A percentile compares a stretch with the other conserved stretches of the same genome.
Conservation (phyloP, 2,888 invertebrate species). For the Dryocosmus kuriphilus region DNA sequence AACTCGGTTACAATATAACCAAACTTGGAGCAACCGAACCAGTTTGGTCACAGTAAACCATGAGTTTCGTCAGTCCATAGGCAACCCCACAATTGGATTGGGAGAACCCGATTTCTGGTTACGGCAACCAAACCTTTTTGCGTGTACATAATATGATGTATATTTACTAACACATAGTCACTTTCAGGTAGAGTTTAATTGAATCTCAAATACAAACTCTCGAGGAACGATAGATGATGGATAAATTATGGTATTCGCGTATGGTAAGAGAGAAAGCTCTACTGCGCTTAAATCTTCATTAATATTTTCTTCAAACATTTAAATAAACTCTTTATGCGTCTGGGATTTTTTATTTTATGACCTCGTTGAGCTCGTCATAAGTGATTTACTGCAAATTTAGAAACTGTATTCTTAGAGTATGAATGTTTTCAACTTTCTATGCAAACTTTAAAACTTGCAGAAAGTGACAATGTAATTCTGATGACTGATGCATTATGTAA, state of each 20-base stretch:
- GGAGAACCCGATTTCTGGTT: too few relatives aligned
- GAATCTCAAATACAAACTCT: background rate
- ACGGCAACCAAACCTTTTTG: too few relatives aligned
- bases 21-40: too few relatives aligned
- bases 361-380: too few relatives aligned
- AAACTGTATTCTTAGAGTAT: background rate
- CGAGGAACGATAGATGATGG: background rate
- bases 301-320: background rate
- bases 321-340: background rate
- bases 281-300: background rate
- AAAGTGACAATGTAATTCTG: too few relatives aligned
- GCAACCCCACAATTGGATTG: too few relatives aligned
- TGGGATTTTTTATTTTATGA: background rate
- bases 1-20: too few relatives aligned
- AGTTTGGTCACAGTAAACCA: too few relatives aligned
- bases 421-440: background rate
- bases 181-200: background rate
- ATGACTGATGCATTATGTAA: too few relatives aligned
- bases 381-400: constrained; percentile 1
- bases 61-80: too few relatives aligned
- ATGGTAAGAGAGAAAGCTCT: background rate
- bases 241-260: background rate
- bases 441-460: background rate
- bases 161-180: background rate
- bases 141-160: too few relatives aligned